Evolutionary conservation across 2,888 invertebrate genomes (phyloP), one percentile per base, ranked within the genome.

Genomic region (Apocheima hispidaria): DNA sequence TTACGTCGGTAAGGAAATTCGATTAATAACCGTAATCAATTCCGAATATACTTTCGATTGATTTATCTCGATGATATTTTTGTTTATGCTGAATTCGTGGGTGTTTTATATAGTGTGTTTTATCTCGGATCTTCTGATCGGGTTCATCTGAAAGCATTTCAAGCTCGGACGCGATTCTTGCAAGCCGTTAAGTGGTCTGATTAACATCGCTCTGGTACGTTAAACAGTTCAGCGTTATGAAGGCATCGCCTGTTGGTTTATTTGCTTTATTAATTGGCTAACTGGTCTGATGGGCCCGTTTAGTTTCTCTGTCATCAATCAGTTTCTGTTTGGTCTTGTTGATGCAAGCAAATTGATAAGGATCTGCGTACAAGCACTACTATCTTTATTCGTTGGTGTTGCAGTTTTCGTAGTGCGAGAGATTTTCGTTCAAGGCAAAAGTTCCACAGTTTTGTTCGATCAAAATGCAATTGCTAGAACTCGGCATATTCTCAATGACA

Each of bases 151-250:
- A 67, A 56, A 68, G 66, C 68, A 74, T 81, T 79, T 81, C 72
- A 82, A 75, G 82, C 82, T 73, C 60, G 74, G 60, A 76, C 77
- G 80, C 83, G 74, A 73, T 80, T 78, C 78, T 77, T 68, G 76
- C 75, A 53, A 78, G 76, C 78, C 74, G 80, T 78, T 83, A 82
- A 85, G 79, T 79, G 78, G 74, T 76, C 77, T 77, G 80, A 83
- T 86, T 86, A 84, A 84, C 83, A 79, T 79, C 70, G 69, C 69
- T 79, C 73, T 66, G 65, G 68, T 80, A 81, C 81, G 78, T 74
- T 71, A 64, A 78, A 85, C 81, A 82, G 75, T 74, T 66, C 60
- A 63, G 66, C 72, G 72, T 67, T 76, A 70, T 74, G 63, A 63
- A 71, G 73, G 63, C 64, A 66, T 61, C 65, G 60, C 51, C 54